Evolutionary conservation across 2,797 vertebrate genomes (phyloP).

Genomic region (Myotis daubentonii): DNA sequence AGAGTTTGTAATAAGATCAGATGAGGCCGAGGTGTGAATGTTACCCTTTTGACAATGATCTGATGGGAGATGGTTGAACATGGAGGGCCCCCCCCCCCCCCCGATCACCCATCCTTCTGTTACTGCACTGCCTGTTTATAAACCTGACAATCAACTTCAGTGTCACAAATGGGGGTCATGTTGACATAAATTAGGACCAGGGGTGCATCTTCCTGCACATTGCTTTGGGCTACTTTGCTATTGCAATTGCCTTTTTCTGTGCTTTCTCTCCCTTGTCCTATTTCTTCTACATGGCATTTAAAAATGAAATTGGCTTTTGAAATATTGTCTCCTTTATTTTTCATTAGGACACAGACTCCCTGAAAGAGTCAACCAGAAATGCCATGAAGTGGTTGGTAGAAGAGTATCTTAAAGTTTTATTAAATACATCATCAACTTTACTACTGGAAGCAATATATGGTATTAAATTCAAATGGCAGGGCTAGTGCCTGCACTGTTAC

Average conservation of each 20-base stretch:
- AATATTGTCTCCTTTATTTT: conserved; percentile 71
- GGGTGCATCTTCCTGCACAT: conserved; percentile 17
- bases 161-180: conserved; percentile 31
- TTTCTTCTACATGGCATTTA: conserved; percentile 73
- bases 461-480: conserved; percentile 61
- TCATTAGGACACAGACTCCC: conserved; percentile 53
- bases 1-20: conserved; percentile 81
- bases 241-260: conserved; percentile 62
- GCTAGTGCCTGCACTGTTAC: neutral
- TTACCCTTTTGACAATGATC: conserved; percentile 74
- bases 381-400: conserved; percentile 40
- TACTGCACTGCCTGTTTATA: conserved; percentile 60
- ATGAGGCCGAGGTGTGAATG: conserved; percentile 74
- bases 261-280: conserved; percentile 64
- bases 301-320: conserved; percentile 78
- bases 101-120: neutral
- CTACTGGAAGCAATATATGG: conserved; percentile 38
- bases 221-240: conserved; percentile 62
- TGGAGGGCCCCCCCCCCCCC: neutral
- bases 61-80: conserved; percentile 36
- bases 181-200: conserved; percentile 69
- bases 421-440: conserved; percentile 67
- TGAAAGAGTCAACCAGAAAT: conserved; percentile 67
- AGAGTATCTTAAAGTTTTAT: conserved; percentile 63
- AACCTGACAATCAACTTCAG: neutral